Evolutionary conservation across 1,140 invertebrate species (phyloP), one percentile per base, ranked within the genome.

Genomic region (Drosophila ercepeae): DNA sequence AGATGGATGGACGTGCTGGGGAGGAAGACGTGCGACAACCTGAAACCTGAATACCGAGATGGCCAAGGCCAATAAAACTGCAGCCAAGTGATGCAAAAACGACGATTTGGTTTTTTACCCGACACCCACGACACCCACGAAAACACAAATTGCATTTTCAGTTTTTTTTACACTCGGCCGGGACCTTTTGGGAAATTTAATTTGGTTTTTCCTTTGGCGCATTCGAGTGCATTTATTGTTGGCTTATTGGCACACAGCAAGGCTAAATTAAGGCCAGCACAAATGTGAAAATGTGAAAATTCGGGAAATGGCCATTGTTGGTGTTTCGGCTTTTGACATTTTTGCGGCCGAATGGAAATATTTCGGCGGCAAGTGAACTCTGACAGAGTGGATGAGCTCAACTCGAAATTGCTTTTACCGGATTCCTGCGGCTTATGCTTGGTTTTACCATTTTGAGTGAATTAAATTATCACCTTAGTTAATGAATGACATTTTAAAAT

Each of bases 121-220:
- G 25, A 32, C 32, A 41, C n/a, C 19, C 29, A 55, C 36, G 25
- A 32, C 32, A 41, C n/a, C 19, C 29, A 55, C n/a, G 44, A 27
- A 18, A 51, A 65, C 67, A 58, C 72, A 84, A 79, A 84, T 84
- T 84, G 77, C 76, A 84, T 84, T 86, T 84, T 57, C 72, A 79
- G 65, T 86, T 84, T 84, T 84, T 84, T 71, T 59, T 45, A 5
- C 13, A 32, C 36, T 8, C n/a, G 36, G 32, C 44, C 39, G 27
- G 25, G 50, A 19, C 42, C 42, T 46, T 52, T 50, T 29, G 4
- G 39, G 61, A 65, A 86, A 84, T 86, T 84, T 72, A 86, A 86
- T 86, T 79, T 74, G 61, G 48, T 67, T 69, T 75, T 75, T 64
- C 39, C 21, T 44, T 52, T 16, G 51, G 34, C 63, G 54, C n/a